phyloP scores from a whole-genome alignment of 2,797 vertebrate genomes.

The Catharus ustulatus region DNA sequence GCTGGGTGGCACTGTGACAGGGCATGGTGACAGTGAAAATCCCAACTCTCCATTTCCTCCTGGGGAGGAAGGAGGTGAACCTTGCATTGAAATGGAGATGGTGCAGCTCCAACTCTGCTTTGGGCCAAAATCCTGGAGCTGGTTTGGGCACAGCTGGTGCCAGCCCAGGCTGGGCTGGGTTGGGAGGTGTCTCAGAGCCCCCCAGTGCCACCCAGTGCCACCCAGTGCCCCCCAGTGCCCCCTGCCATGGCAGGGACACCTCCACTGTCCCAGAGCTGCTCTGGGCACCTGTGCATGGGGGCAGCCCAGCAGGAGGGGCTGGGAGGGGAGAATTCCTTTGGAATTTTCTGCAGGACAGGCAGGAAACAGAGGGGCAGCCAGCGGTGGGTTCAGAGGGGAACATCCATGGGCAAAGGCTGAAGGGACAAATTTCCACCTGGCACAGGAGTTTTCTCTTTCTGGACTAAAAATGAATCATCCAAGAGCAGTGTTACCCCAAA shows the following conservation, averaged over 20 bases:
- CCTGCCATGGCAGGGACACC: not conserved
- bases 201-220: not conserved
- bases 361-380: not conserved
- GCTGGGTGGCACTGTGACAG: too few species aligned
- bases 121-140: too few species aligned
- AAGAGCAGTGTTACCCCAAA: not conserved
- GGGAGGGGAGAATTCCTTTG: too few species aligned
- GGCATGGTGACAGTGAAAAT: too few species aligned
- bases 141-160: too few species aligned
- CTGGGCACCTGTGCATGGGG: not conserved
- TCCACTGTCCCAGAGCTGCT: not conserved
- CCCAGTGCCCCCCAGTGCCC: not conserved
- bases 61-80: too few species aligned
- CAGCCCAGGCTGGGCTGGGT: not conserved
- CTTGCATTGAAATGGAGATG: too few species aligned
- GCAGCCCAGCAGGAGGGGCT: too few species aligned
- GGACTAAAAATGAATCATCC: not conserved
- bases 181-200: rapidly evolving
- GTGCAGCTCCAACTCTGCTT: too few species aligned
- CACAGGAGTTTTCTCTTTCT: not conserved
- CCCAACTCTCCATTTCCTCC: too few species aligned
- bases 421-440: not conserved
- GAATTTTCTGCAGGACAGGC: not conserved
- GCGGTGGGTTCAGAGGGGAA: rapidly evolving
- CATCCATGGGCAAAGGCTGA: rapidly evolving